These are phyloP conservation scores for Strix uralensis DNA, from an alignment of 2,113 vertebrate species.

Conservation along the genomic window DNA sequence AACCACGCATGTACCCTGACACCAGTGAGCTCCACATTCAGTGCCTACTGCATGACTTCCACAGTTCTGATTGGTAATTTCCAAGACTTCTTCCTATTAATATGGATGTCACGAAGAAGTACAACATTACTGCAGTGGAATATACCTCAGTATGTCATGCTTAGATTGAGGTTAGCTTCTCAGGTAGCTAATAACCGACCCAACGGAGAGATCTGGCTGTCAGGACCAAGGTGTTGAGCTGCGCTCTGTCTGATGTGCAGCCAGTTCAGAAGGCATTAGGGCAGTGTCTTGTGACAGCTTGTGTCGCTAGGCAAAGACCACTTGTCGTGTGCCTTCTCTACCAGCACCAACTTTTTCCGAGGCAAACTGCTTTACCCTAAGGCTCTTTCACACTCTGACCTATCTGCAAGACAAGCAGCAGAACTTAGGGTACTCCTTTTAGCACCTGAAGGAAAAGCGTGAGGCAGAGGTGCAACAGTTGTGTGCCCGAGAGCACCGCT, in stretches of 20 bases:
- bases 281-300: background rate
- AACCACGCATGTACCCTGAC: background rate
- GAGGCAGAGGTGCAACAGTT: background rate
- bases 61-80: background rate
- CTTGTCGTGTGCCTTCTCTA: background rate
- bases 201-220: background rate
- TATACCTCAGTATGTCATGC: rapidly evolving
- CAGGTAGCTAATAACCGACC: background rate
- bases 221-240: background rate
- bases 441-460: background rate
- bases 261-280: background rate
- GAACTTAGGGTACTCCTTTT: background rate
- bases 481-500: background rate
- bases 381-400: background rate
- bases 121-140: background rate
- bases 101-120: background rate
- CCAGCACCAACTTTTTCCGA: background rate
- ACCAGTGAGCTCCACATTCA: background rate
- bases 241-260: background rate
- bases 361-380: background rate
- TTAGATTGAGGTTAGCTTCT: background rate
- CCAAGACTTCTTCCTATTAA: background rate
- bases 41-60: background rate
- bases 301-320: background rate
- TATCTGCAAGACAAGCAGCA: background rate